Conservation (phyloP, 1,140 invertebrate species). For the Brachionus calyciflorus region DNA sequence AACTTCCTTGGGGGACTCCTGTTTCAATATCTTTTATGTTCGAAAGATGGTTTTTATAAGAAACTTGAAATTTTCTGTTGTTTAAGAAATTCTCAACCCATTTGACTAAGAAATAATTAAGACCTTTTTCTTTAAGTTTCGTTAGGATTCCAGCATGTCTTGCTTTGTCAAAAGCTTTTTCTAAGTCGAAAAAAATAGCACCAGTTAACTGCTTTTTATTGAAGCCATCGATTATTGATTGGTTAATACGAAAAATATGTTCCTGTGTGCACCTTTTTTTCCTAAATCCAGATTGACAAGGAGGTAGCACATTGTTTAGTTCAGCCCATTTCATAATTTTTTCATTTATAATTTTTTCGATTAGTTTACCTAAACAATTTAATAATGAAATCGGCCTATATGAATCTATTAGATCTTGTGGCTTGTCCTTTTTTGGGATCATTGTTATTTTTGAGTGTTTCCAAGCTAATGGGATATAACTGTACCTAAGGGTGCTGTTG, state of each 20-base stretch:
- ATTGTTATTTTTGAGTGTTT: slow-evolving; percentile 34
- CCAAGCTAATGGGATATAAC: slow-evolving; percentile 46
- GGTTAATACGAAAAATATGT: slow-evolving; percentile 54
- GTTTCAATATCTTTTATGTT: not conserved
- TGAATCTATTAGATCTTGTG: not conserved
- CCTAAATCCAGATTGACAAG: slow-evolving; percentile 52
- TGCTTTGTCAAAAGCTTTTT: slow-evolving; percentile 59
- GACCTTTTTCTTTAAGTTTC: slow-evolving; percentile 50
- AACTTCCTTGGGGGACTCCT: slow-evolving; percentile 32
- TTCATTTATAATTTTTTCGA: slow-evolving; percentile 48
- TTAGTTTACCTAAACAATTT: slow-evolving; percentile 20
- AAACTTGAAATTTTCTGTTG: not conserved
- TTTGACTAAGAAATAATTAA: not conserved
- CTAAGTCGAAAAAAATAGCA: slow-evolving; percentile 56
- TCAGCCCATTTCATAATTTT: slow-evolving; percentile 18
- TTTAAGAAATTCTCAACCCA: not conserved
- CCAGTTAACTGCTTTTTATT: slow-evolving; percentile 52
- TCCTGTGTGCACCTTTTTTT: slow-evolving; percentile 52
- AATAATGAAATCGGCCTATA: slow-evolving; percentile 48
- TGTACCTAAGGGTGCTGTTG: not conserved
- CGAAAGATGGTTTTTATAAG: not conserved
- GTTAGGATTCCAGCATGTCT: slow-evolving; percentile 55
- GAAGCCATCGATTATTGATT: slow-evolving; percentile 53
- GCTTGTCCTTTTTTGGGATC: slow-evolving; percentile 48
- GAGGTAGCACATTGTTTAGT: not conserved